These are phyloP conservation scores for Xestia ashworthii DNA, from an alignment of 2,888 invertebrate genomes.

Conservation along the genomic window DNA sequence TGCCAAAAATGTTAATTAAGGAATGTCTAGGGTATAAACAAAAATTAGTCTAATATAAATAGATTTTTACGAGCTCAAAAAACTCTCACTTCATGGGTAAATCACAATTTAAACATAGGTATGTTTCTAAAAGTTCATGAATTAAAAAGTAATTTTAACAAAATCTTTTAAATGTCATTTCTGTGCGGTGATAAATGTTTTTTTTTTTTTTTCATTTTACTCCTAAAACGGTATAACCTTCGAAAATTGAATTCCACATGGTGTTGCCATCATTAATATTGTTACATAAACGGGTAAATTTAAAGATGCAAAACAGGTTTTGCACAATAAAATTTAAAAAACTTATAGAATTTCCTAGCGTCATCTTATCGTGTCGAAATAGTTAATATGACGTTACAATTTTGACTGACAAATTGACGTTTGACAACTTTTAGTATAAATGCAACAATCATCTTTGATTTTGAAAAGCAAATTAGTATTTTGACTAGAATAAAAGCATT, in stretches of 20 bases:
- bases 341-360: slow-evolving; percentile 2
- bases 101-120: slow-evolving; percentile 8
- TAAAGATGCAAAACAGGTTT: slow-evolving; percentile 31
- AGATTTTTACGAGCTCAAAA: slow-evolving; percentile 26
- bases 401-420: slow-evolving; percentile 33
- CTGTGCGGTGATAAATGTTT: background rate
- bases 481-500: slow-evolving; percentile 76
- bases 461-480: slow-evolving; percentile 63
- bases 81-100: slow-evolving; percentile 16
- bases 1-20: slow-evolving; percentile 63
- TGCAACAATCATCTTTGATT: slow-evolving; percentile 66
- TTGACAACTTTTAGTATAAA: slow-evolving; percentile 61
- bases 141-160: slow-evolving; percentile 2
- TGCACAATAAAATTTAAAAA: slow-evolving; percentile 35
- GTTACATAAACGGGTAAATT: background rate
- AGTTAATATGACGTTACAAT: slow-evolving; percentile 9
- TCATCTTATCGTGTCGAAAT: background rate
- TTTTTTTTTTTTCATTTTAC: background rate
- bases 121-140: slow-evolving; percentile 15
- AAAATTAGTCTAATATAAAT: slow-evolving; percentile 35
- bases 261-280: slow-evolving; percentile 29
- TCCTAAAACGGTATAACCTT: background rate
- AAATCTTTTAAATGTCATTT: slow-evolving; percentile 43
- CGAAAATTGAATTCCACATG: background rate
- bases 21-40: slow-evolving; percentile 69